Evolutionary conservation across 2,888 invertebrate genomes (phyloP).

Genomic region (Scaeva pyrastri): DNA sequence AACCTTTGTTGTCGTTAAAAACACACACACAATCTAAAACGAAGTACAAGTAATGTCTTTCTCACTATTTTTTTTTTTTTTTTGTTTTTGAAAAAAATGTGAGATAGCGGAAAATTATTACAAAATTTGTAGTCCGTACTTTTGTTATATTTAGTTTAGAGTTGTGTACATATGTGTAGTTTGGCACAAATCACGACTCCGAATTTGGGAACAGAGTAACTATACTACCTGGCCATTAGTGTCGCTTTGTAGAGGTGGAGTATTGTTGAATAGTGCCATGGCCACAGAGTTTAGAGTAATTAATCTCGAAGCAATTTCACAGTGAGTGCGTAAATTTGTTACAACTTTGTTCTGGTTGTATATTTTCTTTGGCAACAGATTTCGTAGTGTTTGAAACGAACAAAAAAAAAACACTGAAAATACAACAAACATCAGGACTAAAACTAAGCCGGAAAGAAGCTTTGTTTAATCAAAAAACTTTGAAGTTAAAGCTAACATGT

Average conservation of each 20-base stretch:
- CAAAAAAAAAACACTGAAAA: slow-evolving; percentile 34
- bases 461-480: not conserved
- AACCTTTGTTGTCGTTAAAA: slow-evolving; percentile 52
- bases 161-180: slow-evolving; percentile 23
- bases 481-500: too few relatives aligned
- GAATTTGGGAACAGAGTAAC: slow-evolving; percentile 5
- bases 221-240: slow-evolving; percentile 62
- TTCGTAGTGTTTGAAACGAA: slow-evolving; percentile 15
- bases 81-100: slow-evolving; percentile 27
- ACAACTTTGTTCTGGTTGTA: slow-evolving; percentile 46
- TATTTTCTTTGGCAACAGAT: slow-evolving; percentile 31
- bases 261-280: slow-evolving; percentile 31
- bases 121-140: slow-evolving; percentile 44
- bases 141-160: slow-evolving; percentile 34
- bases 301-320: slow-evolving; percentile 75
- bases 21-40: slow-evolving; percentile 16
- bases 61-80: slow-evolving; percentile 20
- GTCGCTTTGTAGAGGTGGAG: slow-evolving; percentile 48
- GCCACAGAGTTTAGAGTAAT: slow-evolving; percentile 52
- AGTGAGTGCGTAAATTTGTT: slow-evolving; percentile 75
- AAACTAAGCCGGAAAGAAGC: not conserved
- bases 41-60: slow-evolving; percentile 39
- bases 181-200: slow-evolving; percentile 71
- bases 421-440: slow-evolving; percentile 8
- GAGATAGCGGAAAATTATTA: slow-evolving; percentile 72